phyloP scores from a whole-genome alignment of 2,797 vertebrate species.

The Prunella strophiata region DNA sequence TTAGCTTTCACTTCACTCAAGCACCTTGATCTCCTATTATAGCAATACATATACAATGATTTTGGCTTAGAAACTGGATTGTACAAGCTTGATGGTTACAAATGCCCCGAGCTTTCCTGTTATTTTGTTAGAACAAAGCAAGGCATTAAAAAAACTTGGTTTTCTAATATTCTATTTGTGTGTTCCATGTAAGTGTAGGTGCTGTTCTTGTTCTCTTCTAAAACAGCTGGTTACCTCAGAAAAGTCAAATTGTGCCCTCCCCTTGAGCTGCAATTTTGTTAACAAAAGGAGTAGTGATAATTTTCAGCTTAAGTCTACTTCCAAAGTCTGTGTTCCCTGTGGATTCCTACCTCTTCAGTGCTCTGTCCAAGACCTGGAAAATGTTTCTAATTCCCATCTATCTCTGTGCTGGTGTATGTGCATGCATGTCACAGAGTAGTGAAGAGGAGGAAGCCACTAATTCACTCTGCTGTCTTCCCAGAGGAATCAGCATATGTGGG shows the following conservation, averaged over 20 bases:
- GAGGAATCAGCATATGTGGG: not conserved
- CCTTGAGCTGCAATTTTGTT: not conserved
- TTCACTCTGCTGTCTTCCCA: not conserved
- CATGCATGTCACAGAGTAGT: not conserved
- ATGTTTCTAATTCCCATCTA: not conserved
- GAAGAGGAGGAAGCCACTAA: constrained; percentile 4
- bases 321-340: not conserved
- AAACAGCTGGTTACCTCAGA: not conserved
- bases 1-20: not conserved
- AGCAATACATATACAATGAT: not conserved
- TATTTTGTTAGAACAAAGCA: not conserved
- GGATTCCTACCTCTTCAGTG: not conserved
- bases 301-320: not conserved
- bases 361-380: not conserved
- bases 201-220: not conserved
- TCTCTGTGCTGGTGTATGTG: not conserved
- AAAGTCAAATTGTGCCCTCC: not conserved
- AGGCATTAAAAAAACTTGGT: not conserved
- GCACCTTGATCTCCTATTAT: not conserved
- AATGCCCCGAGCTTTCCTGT: not conserved
- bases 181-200: not conserved
- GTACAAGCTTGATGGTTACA: not conserved
- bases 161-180: not conserved
- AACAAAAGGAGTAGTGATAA: not conserved
- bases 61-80: not conserved